These are phyloP conservation scores for Apotomis capreana DNA, from an alignment of 2,888 invertebrate species.

Conservation along the genomic window DNA sequence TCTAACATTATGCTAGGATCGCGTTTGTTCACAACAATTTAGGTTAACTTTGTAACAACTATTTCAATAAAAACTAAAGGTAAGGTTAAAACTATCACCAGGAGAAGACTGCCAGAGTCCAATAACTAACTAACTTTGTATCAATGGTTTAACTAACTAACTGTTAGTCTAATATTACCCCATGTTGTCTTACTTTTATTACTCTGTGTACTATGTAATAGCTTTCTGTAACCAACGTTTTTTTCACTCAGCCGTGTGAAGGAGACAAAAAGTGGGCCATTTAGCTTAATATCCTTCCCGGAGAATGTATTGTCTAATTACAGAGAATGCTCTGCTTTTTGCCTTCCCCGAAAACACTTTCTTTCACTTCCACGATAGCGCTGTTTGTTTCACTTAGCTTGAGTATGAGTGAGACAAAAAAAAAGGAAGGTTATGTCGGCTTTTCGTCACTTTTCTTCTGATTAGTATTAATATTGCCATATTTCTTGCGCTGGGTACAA, in stretches of 20 bases:
- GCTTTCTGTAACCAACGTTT: constrained; percentile 39
- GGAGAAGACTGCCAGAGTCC: too few relatives aligned
- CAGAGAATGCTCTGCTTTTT: constrained; percentile 41
- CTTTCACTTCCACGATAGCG: constrained; percentile 12
- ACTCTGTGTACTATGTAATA: constrained; percentile 26
- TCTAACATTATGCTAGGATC: too few relatives aligned
- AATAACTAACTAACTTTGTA: too few relatives aligned
- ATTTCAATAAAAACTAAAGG: too few relatives aligned
- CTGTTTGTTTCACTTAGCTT: constrained; percentile 21
- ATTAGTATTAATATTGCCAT: constrained; percentile 41
- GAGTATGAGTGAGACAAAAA: constrained; percentile 7
- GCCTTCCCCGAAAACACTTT: constrained; percentile 28
- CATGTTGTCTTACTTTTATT: neutral
- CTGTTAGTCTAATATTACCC: too few relatives aligned
- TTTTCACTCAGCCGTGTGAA: constrained; percentile 41
- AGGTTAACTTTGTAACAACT: too few relatives aligned
- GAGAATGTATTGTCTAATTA: constrained; percentile 43
- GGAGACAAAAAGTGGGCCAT: constrained; percentile 38
- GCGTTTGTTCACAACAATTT: too few relatives aligned
- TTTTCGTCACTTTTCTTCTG: constrained; percentile 39
- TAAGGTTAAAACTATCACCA: too few relatives aligned
- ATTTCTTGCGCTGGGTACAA: constrained; percentile 27
- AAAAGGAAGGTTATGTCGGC: constrained; percentile 5
- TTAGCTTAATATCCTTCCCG: constrained; percentile 41
- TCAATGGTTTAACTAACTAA: too few relatives aligned